Base-by-base conservation (phyloP, 2,797 vertebrate species). In the Craterocephalus amniculus region DNA sequence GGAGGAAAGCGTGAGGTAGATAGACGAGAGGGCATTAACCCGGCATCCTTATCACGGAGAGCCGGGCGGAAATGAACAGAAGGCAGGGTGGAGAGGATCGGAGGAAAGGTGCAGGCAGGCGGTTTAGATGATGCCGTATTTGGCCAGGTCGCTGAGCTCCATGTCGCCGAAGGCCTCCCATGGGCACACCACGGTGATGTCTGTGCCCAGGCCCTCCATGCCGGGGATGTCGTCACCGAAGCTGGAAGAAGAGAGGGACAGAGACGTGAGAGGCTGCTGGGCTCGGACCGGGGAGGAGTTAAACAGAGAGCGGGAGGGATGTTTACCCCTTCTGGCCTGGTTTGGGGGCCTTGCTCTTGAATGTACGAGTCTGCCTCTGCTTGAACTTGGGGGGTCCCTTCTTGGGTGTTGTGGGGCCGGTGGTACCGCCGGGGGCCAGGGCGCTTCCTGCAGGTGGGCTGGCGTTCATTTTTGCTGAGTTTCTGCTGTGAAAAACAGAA, bases 151-250 rank as follows among this genome's bases (percentile, higher is more conserved):
- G 79, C 94, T 94, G 85, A 96, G 94, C 92, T 96, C 95, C 94
- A 96, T 93, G 88, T 95, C 95, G 24, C 94, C 95, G 4, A 95
- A 96, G 32, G 95, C 95, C 72, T 96, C 95, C 95, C 95, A 96
- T 72, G 95, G 95, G 82, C 95, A 96, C 36, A 96, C 93, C 58
- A 95, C 95, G 2, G 95, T 94, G 90, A 95, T 94, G 90, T 96
- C 95, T 58, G 95, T 95, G 86, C 95, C 98, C 3, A 99, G 94
- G 4, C 97, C 97, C 83, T 99, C 97, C 98, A 99, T 99, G 84
- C 97, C 97, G 2, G 97, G 97, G 72, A 99, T 99, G 63, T 99
- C 98, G 81, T 99, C 97, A 71, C 98, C 97, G 80, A 99, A 98
- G 62, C 97, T 99, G 86, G 1, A 29, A 24, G 20, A 22, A 60